Evolutionary conservation across 2,888 invertebrate genomes (phyloP).

Genomic region (Monopis laevigella): DNA sequence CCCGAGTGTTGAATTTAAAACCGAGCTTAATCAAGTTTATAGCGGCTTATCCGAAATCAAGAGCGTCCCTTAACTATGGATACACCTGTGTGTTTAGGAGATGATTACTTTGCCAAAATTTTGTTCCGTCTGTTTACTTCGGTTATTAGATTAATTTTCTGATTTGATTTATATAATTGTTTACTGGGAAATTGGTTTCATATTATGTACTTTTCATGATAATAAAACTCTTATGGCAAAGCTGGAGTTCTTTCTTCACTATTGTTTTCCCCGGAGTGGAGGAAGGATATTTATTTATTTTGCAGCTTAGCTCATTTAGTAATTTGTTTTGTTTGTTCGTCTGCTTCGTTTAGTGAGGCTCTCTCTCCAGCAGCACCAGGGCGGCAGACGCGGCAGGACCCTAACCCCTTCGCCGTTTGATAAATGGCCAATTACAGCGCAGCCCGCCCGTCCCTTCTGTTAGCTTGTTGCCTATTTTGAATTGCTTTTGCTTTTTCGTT

Average conservation of each 20-base stretch:
- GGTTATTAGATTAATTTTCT: constrained; percentile 42
- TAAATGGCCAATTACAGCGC: constrained; percentile 68
- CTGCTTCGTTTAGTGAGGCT: constrained; percentile 21
- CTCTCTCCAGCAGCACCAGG: constrained; percentile 30
- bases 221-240: no score
- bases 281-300: no score
- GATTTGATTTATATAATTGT: background rate
- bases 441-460: constrained; percentile 60
- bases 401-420: constrained; percentile 68
- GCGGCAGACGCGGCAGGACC: constrained; percentile 42
- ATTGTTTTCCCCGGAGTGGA: no score
- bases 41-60: constrained; percentile 38
- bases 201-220: no score
- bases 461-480: constrained; percentile 68
- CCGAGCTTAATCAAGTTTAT: constrained; percentile 57
- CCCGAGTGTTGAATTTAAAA: constrained; percentile 61
- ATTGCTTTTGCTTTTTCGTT: constrained; percentile 68
- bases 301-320: constrained; percentile 4
- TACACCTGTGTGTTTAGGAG: constrained; percentile 59
- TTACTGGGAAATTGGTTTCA: background rate
- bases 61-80: constrained; percentile 25
- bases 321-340: constrained; percentile 23
- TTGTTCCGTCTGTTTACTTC: constrained; percentile 36
- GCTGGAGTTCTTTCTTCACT: no score
- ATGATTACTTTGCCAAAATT: constrained; percentile 53